Evolutionary conservation across 2,888 invertebrate species (phyloP), one percentile per base, ranked within the genome.

Genomic region (Ichneumon xanthorius): DNA sequence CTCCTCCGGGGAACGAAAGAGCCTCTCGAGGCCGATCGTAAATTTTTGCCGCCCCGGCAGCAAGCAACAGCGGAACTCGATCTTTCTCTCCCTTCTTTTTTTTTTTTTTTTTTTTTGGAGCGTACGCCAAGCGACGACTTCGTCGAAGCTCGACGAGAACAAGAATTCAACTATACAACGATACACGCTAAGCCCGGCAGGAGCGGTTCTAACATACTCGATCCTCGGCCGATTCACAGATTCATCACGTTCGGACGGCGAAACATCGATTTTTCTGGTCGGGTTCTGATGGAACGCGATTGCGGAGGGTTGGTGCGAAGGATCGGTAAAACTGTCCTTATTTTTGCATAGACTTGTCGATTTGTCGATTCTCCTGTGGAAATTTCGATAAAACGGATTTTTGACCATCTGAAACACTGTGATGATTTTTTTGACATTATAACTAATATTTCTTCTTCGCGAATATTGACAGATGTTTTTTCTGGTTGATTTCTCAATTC

Each of bases 11-110:
- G 37, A 70, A 70, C 68, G 76, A 61, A 84, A 81, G 83, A 86
- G 84, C 82, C 78, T 79, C 85, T 86, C 84, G 86, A 78, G 76
- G 71, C 78, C 75, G 78, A 82, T 86, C 88, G 83, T 88, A 87
- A 87, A 89, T 89, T 88, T 87, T 88, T 88, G 81, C 58, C 70
- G 68, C 85, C 77, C 81, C 45, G 65, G 58, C 58, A 58, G 58
- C 58, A 63, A 81, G 48, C 73, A 82, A 76, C 72, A 55, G 33
- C 65, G 73, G 48, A 22, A 53, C 53, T 68, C 81, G 68, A 81
- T 78, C 68, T 78, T 22, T 58, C 45, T 45, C 45, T 45, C 45
- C 45, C 14, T 45, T 14, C 14, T 3, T 45, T 45, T 45, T 45
- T 45, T 45, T 45, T 45, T 45, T 14, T 45, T 45, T 45, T 14